These are phyloP conservation scores for Tyria jacobaeae DNA, from an alignment of 2,888 invertebrate species.

Conservation along the genomic window DNA sequence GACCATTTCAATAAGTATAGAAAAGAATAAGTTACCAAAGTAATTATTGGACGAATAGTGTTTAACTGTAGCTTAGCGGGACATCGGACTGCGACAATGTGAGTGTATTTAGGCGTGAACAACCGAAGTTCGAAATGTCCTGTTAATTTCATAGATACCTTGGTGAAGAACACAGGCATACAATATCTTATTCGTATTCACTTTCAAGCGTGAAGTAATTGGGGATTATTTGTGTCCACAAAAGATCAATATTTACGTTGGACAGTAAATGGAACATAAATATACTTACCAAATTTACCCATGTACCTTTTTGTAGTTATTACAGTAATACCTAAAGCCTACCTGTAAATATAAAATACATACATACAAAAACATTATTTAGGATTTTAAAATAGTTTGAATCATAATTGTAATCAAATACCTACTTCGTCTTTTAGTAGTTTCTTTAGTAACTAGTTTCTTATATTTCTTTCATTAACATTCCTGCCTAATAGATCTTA, in stretches of 20 bases:
- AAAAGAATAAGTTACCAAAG: slow-evolving; percentile 79
- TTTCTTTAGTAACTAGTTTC: no score
- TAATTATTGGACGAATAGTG: slow-evolving; percentile 76
- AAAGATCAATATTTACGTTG: slow-evolving; percentile 15
- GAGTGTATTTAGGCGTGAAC: slow-evolving; percentile 64
- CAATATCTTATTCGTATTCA: slow-evolving; percentile 51
- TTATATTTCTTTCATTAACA: background rate
- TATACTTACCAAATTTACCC: no score
- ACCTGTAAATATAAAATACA: no score
- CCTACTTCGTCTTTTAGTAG: no score
- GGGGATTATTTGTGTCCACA: slow-evolving; percentile 38
- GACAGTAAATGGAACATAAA: background rate
- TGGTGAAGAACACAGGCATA: slow-evolving; percentile 43
- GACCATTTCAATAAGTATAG: slow-evolving; percentile 75
- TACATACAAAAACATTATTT: no score
- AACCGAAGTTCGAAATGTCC: slow-evolving; percentile 53
- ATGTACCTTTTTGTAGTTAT: no score
- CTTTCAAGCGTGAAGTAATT: slow-evolving; percentile 45
- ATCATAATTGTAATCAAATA: no score
- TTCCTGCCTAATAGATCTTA: slow-evolving; percentile 23
- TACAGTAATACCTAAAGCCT: no score
- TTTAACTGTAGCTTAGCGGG: slow-evolving; percentile 82
- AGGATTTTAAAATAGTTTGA: no score
- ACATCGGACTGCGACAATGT: slow-evolving; percentile 61
- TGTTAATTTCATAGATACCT: slow-evolving; percentile 51